phyloP scores from a whole-genome alignment of 1,140 invertebrate species.

The Arctopsyche grandis region DNA sequence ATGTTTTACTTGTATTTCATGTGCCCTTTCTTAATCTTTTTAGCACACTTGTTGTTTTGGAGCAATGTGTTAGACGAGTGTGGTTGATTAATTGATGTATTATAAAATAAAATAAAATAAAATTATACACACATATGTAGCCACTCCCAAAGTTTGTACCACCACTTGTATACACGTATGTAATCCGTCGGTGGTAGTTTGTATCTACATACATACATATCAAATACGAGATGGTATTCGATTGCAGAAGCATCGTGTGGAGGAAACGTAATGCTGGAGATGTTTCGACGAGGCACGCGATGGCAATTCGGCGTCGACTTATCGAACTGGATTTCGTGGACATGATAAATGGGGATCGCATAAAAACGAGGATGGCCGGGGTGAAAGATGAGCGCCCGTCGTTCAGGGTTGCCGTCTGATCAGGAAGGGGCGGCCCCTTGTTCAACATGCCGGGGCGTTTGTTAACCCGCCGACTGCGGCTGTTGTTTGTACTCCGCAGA shows the following conservation, averaged over 20 bases:
- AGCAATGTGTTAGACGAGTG: no score
- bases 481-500: slow-evolving; percentile 7
- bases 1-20: no score
- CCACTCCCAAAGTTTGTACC: no score
- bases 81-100: no score
- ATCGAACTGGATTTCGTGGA: background rate
- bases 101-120: no score
- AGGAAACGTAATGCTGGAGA: background rate
- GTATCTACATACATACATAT: no score
- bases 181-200: no score
- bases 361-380: background rate
- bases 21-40: no score
- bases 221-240: background rate
- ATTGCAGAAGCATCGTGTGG: background rate
- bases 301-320: background rate
- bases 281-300: background rate
- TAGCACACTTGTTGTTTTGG: no score
- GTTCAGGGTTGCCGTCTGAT: slow-evolving; percentile 23
- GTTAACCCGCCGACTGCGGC: background rate
- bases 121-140: no score
- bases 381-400: slow-evolving; percentile 2
- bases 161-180: no score
- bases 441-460: slow-evolving; percentile 24
- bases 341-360: slow-evolving; percentile 19
- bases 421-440: slow-evolving; percentile 35